Conservation (phyloP, 2,797 vertebrate species). For the Florisuga fusca region DNA sequence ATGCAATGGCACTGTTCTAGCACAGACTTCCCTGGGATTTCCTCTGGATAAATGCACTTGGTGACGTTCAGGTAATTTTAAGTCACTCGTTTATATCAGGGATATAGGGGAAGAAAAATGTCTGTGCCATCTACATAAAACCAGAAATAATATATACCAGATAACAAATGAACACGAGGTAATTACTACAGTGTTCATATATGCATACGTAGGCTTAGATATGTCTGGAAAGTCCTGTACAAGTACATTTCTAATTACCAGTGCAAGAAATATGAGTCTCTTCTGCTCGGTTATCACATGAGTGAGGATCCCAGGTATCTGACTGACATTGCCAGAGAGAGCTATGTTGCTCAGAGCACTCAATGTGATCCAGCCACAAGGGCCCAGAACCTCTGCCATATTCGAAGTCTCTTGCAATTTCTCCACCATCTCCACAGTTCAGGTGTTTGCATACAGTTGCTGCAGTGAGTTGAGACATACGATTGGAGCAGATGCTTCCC, state of each 20-base stretch:
- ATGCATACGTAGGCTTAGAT: neutral
- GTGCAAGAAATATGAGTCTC: conserved; percentile 63
- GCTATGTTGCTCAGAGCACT: conserved; percentile 35
- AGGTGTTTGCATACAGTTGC: conserved; percentile 54
- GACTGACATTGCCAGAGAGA: conserved; percentile 65
- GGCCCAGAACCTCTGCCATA: conserved; percentile 34
- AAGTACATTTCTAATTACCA: conserved; percentile 46
- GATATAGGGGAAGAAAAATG: neutral
- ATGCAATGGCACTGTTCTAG: neutral
- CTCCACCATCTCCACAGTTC: conserved; percentile 4
- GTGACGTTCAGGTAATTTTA: neutral
- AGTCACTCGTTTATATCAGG: neutral
- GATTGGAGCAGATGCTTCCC: conserved; percentile 70
- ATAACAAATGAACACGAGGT: neutral
- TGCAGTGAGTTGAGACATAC: conserved; percentile 32
- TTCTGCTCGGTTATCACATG: conserved; percentile 31
- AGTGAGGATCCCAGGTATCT: conserved; percentile 57
- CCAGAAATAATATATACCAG: neutral
- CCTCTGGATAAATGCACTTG: neutral
- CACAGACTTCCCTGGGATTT: neutral
- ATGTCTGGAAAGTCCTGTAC: neutral
- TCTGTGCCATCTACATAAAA: neutral
- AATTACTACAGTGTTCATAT: neutral
- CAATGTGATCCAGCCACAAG: conserved; percentile 50
- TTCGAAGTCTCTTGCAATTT: neutral